Percentiles rank a stretch among this genome's conserved stretches.
phyloP scores from a whole-genome alignment of 2,888 invertebrate species.

The Ochropleura plecta region DNA sequence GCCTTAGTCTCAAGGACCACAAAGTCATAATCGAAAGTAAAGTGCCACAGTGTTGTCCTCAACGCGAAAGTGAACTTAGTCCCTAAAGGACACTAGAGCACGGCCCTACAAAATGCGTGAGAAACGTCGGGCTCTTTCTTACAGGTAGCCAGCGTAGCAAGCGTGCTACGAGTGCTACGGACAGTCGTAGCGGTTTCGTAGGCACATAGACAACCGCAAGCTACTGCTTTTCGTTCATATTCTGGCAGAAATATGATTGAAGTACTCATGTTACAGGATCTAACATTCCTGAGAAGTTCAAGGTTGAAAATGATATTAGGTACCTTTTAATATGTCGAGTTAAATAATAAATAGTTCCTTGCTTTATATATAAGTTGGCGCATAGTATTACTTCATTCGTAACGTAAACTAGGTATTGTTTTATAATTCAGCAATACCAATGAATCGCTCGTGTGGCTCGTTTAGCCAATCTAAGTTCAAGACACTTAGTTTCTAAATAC shows the following conservation, averaged over 20 bases:
- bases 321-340: not conserved
- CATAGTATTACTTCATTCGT: not conserved
- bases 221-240: constrained; percentile 11
- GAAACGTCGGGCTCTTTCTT: constrained; percentile 28
- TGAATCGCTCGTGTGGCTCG: not conserved
- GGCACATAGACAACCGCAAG: constrained; percentile 15
- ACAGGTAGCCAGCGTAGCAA: constrained; percentile 33
- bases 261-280: not conserved
- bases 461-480: not conserved
- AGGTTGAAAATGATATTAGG: not conserved
- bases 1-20: constrained; percentile 23
- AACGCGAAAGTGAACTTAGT: constrained; percentile 46
- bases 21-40: constrained; percentile 33
- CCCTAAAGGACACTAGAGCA: constrained; percentile 46
- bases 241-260: constrained; percentile 6
- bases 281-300: not conserved
- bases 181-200: constrained; percentile 37
- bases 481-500: not conserved
- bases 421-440: not conserved
- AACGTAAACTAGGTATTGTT: not conserved
- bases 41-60: constrained; percentile 35
- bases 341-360: not conserved
- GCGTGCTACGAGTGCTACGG: constrained; percentile 41
- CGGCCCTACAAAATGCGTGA: constrained; percentile 41
- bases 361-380: too few species aligned